Evolutionary conservation across 2,797 vertebrate species (phyloP).

Genomic region (Ctenopoma kingsleyae): DNA sequence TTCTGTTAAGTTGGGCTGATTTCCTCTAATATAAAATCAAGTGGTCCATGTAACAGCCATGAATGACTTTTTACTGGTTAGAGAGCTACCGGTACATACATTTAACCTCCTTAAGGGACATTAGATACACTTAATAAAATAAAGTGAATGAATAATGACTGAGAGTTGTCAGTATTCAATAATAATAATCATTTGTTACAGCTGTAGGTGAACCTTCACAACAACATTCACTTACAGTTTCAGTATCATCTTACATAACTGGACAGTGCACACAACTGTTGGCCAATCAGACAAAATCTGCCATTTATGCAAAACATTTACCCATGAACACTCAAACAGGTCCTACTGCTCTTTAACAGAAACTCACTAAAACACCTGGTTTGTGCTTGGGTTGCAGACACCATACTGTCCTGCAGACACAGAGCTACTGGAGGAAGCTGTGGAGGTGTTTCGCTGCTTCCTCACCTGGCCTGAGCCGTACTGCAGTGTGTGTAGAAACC

Average conservation of each 20-base stretch:
- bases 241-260: background rate
- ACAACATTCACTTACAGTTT: too few relatives aligned
- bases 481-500: constrained; percentile 88
- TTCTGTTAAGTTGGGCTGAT: background rate
- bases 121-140: too few relatives aligned
- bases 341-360: background rate
- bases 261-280: background rate
- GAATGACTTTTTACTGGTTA: background rate
- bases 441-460: constrained; percentile 88
- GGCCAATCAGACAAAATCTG: background rate
- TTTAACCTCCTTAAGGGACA: too few relatives aligned
- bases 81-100: too few relatives aligned
- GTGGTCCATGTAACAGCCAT: background rate
- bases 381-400: constrained; percentile 80
- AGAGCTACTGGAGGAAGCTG: constrained; percentile 88
- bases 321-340: background rate
- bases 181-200: too few relatives aligned
- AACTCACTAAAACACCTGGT: background rate
- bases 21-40: background rate
- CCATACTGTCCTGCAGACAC: constrained; percentile 89
- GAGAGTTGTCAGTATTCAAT: too few relatives aligned
- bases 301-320: background rate
- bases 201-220: background rate
- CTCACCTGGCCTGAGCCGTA: constrained; percentile 96
- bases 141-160: too few relatives aligned